Percentiles rank a stretch among this genome's conserved stretches.
Evolutionary conservation across 2,888 invertebrate species (phyloP).

Genomic region (Chloromyia formosa): DNA sequence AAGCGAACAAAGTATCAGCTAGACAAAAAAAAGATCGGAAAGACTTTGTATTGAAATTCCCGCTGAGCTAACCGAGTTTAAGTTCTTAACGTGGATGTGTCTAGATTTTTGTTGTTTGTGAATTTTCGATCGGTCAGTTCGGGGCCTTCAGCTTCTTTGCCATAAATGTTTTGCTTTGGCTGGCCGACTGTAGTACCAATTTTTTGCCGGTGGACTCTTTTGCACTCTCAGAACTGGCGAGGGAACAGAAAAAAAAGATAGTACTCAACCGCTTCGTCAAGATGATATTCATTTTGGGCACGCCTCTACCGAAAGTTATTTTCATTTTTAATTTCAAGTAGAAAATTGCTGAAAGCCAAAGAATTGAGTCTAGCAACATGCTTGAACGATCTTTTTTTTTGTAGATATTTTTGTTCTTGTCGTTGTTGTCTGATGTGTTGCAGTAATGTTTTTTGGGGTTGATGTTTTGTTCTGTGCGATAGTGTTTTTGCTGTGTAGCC

Average conservation of each 20-base stretch:
- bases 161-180: background rate
- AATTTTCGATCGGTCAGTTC: constrained; percentile 1
- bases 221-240: too few species aligned
- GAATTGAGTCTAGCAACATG: constrained; percentile 11
- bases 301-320: constrained; percentile 41
- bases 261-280: constrained; percentile 6
- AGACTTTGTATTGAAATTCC: constrained; percentile 24
- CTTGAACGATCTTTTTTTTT: constrained; percentile 24
- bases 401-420: background rate
- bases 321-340: constrained; percentile 41
- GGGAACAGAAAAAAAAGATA: too few species aligned
- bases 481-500: too few species aligned
- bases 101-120: constrained; percentile 33
- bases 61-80: constrained; percentile 39
- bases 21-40: background rate
- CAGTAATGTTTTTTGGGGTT: too few species aligned
- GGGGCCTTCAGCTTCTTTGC: too few species aligned
- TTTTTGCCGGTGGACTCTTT: constrained; percentile 24
- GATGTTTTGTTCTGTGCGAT: too few species aligned
- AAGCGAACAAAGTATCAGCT: constrained; percentile 9
- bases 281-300: constrained; percentile 38
- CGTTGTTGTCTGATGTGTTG: background rate
- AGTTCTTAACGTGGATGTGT: constrained; percentile 36
- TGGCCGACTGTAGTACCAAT: constrained; percentile 6
- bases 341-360: constrained; percentile 35